phyloP scores from a whole-genome alignment of 2,888 invertebrate species.

The Cephus pulcher region DNA sequence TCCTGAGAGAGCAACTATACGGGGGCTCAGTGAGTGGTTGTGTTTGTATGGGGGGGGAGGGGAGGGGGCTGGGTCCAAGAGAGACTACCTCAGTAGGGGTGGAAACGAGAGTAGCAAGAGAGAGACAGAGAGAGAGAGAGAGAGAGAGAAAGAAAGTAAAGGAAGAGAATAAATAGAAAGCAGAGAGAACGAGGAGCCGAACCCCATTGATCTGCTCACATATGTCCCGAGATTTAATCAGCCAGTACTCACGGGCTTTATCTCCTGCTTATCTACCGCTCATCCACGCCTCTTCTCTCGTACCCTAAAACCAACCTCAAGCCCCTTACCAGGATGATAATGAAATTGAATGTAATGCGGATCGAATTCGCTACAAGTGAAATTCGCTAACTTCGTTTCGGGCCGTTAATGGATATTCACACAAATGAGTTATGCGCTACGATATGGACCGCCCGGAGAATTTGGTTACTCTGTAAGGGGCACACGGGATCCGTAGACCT shows the following conservation, averaged over 20 bases:
- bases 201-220: slow-evolving; percentile 60
- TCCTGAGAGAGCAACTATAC: not conserved
- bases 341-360: slow-evolving; percentile 59
- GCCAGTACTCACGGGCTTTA: slow-evolving; percentile 59
- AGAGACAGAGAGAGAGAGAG: slow-evolving; percentile 13
- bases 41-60: slow-evolving; percentile 53
- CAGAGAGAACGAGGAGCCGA: slow-evolving; percentile 18
- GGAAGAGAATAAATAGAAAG: not conserved
- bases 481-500: not conserved
- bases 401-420: slow-evolving; percentile 51
- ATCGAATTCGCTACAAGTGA: slow-evolving; percentile 52
- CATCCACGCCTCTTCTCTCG: slow-evolving; percentile 31
- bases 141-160: slow-evolving; percentile 11
- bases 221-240: slow-evolving; percentile 66
- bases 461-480: not conserved
- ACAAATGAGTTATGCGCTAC: slow-evolving; percentile 43
- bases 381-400: slow-evolving; percentile 53
- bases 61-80: slow-evolving; percentile 12
- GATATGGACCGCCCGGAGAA: not conserved
- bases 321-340: slow-evolving; percentile 38
- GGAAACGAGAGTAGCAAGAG: slow-evolving; percentile 13
- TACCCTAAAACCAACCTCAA: slow-evolving; percentile 3
- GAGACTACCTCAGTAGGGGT: slow-evolving; percentile 13
- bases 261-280: slow-evolving; percentile 46
- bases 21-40: not conserved